Evolutionary conservation across 2,888 invertebrate species (phyloP).

Genomic region (Xiphydria camelus): DNA sequence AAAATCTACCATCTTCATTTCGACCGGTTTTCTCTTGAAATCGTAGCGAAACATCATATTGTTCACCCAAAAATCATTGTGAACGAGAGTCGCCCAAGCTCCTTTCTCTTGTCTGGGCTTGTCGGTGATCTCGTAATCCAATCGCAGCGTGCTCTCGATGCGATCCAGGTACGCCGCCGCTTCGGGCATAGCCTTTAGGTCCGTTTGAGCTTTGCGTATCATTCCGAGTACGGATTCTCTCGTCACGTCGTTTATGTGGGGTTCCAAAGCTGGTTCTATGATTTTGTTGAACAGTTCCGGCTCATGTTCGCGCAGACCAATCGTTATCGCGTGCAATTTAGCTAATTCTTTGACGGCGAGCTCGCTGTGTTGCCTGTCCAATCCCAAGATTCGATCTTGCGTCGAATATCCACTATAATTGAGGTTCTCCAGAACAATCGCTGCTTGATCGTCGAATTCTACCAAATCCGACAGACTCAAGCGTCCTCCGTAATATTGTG

Average conservation of each 20-base stretch:
- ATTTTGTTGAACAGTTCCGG: slow-evolving; percentile 40
- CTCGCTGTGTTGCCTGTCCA: slow-evolving; percentile 41
- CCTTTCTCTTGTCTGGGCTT: slow-evolving; percentile 21
- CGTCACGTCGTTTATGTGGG: slow-evolving; percentile 31
- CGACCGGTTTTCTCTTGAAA: slow-evolving; percentile 29
- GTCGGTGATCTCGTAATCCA: slow-evolving; percentile 12
- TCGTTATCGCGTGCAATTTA: slow-evolving; percentile 44
- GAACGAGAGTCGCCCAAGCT: slow-evolving; percentile 48
- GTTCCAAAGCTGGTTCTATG: slow-evolving; percentile 30
- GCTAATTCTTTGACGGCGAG: slow-evolving; percentile 45
- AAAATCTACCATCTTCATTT: slow-evolving; percentile 55
- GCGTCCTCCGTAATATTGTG: slow-evolving; percentile 46
- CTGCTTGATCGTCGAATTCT: slow-evolving; percentile 46
- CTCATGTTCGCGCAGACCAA: slow-evolving; percentile 43
- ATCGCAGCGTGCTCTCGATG: slow-evolving; percentile 39
- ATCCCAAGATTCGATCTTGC: slow-evolving; percentile 44
- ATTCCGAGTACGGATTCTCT: slow-evolving; percentile 37
- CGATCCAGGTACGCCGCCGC: slow-evolving; percentile 32
- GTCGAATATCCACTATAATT: slow-evolving; percentile 40
- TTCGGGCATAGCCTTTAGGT: slow-evolving; percentile 35
- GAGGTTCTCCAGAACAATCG: slow-evolving; percentile 50
- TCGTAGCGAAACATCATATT: slow-evolving; percentile 53
- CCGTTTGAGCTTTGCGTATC: slow-evolving; percentile 36
- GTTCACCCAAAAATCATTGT: slow-evolving; percentile 56
- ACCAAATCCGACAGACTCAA: slow-evolving; percentile 36